phyloP scores from a whole-genome alignment of 2,888 invertebrate species.

The Philereme vetulata region DNA sequence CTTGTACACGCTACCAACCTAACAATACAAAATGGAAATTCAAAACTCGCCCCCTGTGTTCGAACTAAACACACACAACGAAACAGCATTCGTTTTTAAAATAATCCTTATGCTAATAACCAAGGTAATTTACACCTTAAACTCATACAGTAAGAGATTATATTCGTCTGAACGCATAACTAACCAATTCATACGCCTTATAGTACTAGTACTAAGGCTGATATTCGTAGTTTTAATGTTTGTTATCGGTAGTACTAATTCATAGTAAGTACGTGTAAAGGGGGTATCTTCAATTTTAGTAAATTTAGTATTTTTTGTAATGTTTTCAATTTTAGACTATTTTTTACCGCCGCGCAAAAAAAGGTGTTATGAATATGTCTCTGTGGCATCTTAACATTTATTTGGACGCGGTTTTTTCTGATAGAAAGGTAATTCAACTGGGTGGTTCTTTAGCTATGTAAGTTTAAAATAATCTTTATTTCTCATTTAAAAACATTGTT shows the following conservation, averaged over 20 bases:
- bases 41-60: constrained; percentile 33
- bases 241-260: constrained; percentile 32
- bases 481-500: too few relatives aligned
- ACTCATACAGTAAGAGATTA: background rate
- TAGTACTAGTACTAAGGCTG: background rate
- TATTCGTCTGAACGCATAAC: constrained; percentile 4
- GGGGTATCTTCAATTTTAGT: constrained; percentile 34
- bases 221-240: background rate
- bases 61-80: constrained; percentile 35
- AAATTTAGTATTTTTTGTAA: constrained; percentile 21
- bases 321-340: too few relatives aligned
- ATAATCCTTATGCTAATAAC: constrained; percentile 32
- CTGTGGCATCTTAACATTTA: too few relatives aligned
- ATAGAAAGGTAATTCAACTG: too few relatives aligned
- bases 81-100: constrained; percentile 38
- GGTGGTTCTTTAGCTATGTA: too few relatives aligned
- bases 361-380: too few relatives aligned
- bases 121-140: constrained; percentile 19
- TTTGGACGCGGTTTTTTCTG: too few relatives aligned
- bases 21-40: constrained; percentile 1
- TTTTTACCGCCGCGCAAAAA: too few relatives aligned
- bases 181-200: constrained; percentile 6
- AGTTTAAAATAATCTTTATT: too few relatives aligned
- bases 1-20: too few relatives aligned
- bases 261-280: constrained; percentile 35